Percentiles rank a stretch among this genome's conserved stretches.
These are phyloP conservation scores for Berghia stephanieae DNA, from an alignment of 1,140 invertebrate species.

Conservation along the genomic window DNA sequence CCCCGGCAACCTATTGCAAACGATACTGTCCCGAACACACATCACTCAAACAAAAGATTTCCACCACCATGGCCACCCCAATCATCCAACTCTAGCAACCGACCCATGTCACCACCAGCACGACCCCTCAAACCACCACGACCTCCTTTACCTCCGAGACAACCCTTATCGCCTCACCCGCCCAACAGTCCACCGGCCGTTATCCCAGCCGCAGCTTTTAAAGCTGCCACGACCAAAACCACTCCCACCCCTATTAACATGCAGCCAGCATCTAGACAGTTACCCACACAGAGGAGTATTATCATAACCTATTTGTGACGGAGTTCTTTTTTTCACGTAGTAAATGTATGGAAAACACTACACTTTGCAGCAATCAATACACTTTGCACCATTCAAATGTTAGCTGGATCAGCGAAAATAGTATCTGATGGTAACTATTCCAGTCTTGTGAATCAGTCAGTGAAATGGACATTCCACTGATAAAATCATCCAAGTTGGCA, in stretches of 20 bases:
- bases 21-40: no score
- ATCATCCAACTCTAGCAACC: background rate
- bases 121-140: no score
- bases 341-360: background rate
- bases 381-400: background rate
- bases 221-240: no score
- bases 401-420: background rate
- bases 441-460: background rate
- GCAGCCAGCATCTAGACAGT: constrained; percentile 26
- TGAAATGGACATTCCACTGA: background rate
- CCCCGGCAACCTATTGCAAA: no score
- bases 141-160: no score
- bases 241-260: no score
- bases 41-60: no score
- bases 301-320: constrained; percentile 42
- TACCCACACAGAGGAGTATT: constrained; percentile 41
- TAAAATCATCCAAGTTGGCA: no score
- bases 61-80: background rate
- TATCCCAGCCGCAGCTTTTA: no score
- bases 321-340: background rate
- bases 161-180: no score
- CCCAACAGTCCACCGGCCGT: no score
- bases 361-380: background rate
- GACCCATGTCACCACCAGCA: no score
- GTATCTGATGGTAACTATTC: background rate